Evolutionary conservation across 2,888 invertebrate genomes (phyloP).

Genomic region (Heterodera filipjevi): DNA sequence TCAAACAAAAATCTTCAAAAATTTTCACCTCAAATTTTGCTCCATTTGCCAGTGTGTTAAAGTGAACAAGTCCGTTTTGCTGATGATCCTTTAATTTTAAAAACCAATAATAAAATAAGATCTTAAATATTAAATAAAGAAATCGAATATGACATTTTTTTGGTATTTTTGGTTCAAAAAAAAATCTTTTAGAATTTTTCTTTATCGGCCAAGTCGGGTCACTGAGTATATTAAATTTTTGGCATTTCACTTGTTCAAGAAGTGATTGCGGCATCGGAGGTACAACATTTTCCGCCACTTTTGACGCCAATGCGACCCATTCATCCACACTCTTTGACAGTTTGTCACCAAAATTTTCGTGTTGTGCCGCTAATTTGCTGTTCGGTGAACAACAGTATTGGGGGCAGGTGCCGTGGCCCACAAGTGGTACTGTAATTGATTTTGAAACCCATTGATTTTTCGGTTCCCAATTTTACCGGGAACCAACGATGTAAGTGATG

Average conservation of each 20-base stretch:
- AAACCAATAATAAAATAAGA: neutral
- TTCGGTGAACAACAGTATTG: neutral
- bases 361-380: conserved; percentile 4
- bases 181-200: too few species aligned
- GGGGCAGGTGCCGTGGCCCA: neutral
- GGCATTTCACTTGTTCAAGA: neutral
- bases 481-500: neutral
- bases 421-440: neutral
- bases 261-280: conserved; percentile 1
- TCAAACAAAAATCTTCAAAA: too few species aligned
- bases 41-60: conserved; percentile 16
- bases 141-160: too few species aligned
- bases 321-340: conserved; percentile 1
- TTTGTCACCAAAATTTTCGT: conserved; percentile 1
- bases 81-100: neutral
- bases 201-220: neutral
- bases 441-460: too few species aligned
- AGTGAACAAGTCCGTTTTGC: neutral
- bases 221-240: neutral
- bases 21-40: conserved; percentile 22
- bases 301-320: conserved; percentile 10
- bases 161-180: too few species aligned
- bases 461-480: neutral
- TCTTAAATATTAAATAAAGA: neutral
- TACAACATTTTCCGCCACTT: conserved; percentile 9